Evolutionary conservation across 2,888 invertebrate genomes (phyloP).

Genomic region (Apocheima hispidaria): DNA sequence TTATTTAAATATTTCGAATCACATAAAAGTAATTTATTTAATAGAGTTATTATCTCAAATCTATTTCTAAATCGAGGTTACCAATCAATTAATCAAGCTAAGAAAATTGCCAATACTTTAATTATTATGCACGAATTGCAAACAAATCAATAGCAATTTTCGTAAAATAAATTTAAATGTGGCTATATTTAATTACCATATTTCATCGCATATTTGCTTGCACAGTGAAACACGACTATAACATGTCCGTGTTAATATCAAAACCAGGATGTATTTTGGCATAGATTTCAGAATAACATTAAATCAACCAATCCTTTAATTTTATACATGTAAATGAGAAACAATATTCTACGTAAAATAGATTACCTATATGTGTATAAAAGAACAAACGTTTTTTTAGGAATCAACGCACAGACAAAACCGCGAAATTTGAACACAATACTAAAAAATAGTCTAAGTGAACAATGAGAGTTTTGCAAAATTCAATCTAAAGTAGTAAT

Average conservation of each 20-base stretch:
- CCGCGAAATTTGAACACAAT: no score
- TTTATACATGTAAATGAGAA: no score
- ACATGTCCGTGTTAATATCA: background rate
- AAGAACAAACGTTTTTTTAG: no score
- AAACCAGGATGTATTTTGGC: background rate
- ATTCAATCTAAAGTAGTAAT: no score
- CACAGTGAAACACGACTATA: background rate
- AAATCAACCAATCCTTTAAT: no score
- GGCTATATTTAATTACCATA: background rate
- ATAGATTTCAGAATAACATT: no score
- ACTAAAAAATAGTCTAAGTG: no score
- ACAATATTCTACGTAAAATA: no score
- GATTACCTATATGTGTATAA: no score
- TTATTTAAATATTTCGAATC: background rate
- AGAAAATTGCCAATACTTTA: slow-evolving; percentile 24
- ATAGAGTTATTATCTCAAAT: slow-evolving; percentile 26
- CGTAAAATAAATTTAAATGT: slow-evolving; percentile 6
- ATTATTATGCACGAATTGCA: slow-evolving; percentile 29
- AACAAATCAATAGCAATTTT: slow-evolving; percentile 28
- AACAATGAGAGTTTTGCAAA: no score
- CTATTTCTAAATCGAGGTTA: slow-evolving; percentile 36
- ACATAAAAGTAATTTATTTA: slow-evolving; percentile 11
- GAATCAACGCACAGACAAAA: no score
- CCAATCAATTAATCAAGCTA: slow-evolving; percentile 26
- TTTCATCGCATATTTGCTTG: no score